Evolutionary conservation across 1,140 invertebrate genomes (phyloP).

Genomic region (Coenobita brevimanus): DNA sequence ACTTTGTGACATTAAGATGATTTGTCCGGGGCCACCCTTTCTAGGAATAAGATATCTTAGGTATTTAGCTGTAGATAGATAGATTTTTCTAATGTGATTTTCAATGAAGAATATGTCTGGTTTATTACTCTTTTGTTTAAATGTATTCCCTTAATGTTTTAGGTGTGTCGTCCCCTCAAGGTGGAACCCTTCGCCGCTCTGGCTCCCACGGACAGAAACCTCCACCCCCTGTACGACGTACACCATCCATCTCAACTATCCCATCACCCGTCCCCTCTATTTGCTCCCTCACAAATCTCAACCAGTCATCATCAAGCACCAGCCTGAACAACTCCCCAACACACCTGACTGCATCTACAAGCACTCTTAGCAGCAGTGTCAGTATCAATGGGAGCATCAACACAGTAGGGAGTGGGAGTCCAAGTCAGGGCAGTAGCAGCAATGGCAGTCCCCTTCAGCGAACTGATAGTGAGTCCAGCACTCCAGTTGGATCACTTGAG

Average conservation of each 20-base stretch:
- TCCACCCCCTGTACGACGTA: conserved; percentile 88
- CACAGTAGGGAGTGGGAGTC: conserved; percentile 47
- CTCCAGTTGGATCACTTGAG: conserved; percentile 74
- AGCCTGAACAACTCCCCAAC: conserved; percentile 46
- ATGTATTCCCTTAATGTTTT: no score
- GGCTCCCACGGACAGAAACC: conserved; percentile 80
- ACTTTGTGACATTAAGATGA: no score
- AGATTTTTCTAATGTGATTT: no score
- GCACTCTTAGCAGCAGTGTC: conserved; percentile 62
- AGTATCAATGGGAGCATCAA: conserved; percentile 57
- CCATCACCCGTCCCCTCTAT: conserved; percentile 55
- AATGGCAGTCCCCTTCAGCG: conserved; percentile 59
- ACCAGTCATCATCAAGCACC: conserved; percentile 26
- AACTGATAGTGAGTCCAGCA: conserved; percentile 70
- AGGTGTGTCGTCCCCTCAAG: conserved; percentile 72
- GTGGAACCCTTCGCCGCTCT: conserved; percentile 77
- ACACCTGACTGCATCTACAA: conserved; percentile 64
- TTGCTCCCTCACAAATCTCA: conserved; percentile 35
- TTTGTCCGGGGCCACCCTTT: no score
- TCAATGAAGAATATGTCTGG: no score
- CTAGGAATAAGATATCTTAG: no score
- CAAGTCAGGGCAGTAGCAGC: conserved; percentile 64
- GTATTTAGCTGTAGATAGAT: no score
- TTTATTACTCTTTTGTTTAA: no score
- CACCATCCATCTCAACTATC: conserved; percentile 84